Evolutionary conservation across 2,113 vertebrate species (phyloP).

Genomic region (Semnopithecus entellus): DNA sequence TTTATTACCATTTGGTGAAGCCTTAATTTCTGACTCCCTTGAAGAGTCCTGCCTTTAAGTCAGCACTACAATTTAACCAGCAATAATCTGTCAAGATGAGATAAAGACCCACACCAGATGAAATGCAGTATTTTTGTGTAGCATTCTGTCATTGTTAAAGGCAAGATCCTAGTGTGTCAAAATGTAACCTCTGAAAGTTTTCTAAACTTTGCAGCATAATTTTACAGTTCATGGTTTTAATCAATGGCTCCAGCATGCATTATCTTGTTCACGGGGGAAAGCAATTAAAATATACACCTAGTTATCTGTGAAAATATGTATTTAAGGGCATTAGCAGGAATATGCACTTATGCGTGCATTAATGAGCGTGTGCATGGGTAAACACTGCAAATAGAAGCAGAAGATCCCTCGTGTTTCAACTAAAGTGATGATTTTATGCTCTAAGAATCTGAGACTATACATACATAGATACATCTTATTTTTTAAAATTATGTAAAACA

Average conservation of each 20-base stretch:
- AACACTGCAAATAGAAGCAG: neutral
- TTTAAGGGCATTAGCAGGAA: neutral
- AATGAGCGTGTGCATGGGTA: fast-evolving
- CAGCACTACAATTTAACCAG: slow-evolving; percentile 89
- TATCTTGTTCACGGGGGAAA: slow-evolving; percentile 76
- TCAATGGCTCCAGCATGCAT: slow-evolving; percentile 78
- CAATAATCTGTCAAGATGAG: slow-evolving; percentile 89
- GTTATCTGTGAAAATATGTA: neutral
- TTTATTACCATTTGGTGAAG: slow-evolving; percentile 92
- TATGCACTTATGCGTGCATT: fast-evolving
- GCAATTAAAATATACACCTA: slow-evolving; percentile 67
- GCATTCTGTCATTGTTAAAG: slow-evolving; percentile 88
- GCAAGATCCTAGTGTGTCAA: slow-evolving; percentile 85
- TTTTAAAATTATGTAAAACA: neutral
- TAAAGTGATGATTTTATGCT: neutral
- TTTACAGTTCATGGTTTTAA: slow-evolving; percentile 82
- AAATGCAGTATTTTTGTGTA: slow-evolving; percentile 84
- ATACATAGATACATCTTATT: neutral
- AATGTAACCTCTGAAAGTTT: slow-evolving; percentile 88
- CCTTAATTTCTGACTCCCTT: slow-evolving; percentile 90
- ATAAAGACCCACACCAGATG: slow-evolving; percentile 85
- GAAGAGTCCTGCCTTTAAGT: slow-evolving; percentile 90
- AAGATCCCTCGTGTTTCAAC: neutral
- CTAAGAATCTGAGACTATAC: neutral
- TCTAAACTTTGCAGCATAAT: slow-evolving; percentile 88